A percentile compares a stretch with the other conserved stretches of the same genome.
These are phyloP conservation scores for Agrypnia vestita DNA, from an alignment of 1,140 invertebrate genomes.

Conservation along the genomic window DNA sequence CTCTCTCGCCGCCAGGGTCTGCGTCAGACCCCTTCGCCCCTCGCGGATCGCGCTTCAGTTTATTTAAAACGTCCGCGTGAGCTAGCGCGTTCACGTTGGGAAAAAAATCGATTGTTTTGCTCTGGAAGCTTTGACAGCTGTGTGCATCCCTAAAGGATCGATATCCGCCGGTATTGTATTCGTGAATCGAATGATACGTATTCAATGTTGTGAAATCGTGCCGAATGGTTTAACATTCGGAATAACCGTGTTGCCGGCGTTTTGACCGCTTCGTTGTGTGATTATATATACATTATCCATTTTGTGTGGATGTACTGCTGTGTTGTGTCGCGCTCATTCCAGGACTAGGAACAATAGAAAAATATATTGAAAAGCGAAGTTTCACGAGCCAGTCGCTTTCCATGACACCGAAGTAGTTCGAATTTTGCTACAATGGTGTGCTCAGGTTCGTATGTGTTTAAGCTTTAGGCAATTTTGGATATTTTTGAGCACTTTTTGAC, in stretches of 20 bases:
- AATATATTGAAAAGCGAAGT: conserved; percentile 23
- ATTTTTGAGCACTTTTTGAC: conserved; percentile 29
- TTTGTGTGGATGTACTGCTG: conserved; percentile 14
- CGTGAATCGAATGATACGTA: neutral
- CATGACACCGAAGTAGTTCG: conserved; percentile 34
- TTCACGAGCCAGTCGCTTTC: conserved; percentile 23
- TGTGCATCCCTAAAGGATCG: conserved; percentile 22
- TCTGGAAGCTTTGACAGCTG: conserved; percentile 35
- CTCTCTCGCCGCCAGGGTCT: neutral
- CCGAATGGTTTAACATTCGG: neutral
- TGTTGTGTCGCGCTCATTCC: conserved; percentile 28
- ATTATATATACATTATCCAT: conserved; percentile 5
- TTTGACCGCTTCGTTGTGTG: conserved; percentile 7
- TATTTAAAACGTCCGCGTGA: conserved; percentile 12
- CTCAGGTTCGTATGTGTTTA: conserved; percentile 42
- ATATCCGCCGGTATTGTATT: neutral
- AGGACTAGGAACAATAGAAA: conserved; percentile 23
- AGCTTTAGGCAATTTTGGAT: conserved; percentile 25
- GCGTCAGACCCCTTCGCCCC: neutral
- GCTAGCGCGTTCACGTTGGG: conserved; percentile 15
- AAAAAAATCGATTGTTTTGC: conserved; percentile 46
- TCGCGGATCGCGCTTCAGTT: neutral
- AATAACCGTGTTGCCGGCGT: conserved; percentile 32
- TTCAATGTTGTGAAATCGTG: neutral
- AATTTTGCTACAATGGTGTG: conserved; percentile 45